Base-by-base conservation (phyloP, 1,140 invertebrate species). In the Helicoverpa zea region DNA sequence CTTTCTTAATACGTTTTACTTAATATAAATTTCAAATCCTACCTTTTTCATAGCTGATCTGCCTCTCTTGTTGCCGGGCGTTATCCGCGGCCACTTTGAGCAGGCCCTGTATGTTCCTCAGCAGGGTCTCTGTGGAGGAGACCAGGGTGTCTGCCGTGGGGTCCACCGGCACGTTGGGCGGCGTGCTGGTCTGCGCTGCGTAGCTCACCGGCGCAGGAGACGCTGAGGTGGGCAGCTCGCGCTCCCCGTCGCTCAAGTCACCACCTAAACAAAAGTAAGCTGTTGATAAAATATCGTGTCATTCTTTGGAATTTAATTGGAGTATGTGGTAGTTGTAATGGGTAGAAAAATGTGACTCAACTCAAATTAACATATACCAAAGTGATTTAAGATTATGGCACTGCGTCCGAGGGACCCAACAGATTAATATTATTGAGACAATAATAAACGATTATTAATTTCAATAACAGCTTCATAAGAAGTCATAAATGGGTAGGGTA, bases 41-140 rank as follows among this genome's bases (percentile, higher is more conserved):
- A 99, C 98, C 98, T 98, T 99, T 99, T 95, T 99, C 98, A 94
- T 98, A 98, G 96, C 98, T 98, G 92, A 99, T 98, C 95, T 99
- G 98, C 84, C 98, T 96, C 92, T 99, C 98, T 94, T 99, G 98
- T 90, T 99, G 98, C 83, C 98, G 96, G 49, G 98, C 98, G 96
- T 99, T 99, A 95, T 99, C 98, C 10, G 98, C 98, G 11, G 98
- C 98, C 61, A 99, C 98, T 95, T 99, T 99, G 59, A 99, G 97
- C 80, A 99, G 96, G 23, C 98, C 98, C 95, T 99, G 98, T 88
- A 99, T 99, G 94, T 99, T 99, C 84, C 98, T 96, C 66, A 99
- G 96, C 61, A 99, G 96, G 56, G 98, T 98, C 95, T 99, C 98
- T 18, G 98, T 98, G 85, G 98, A 98, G 81, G 96, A 89, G 93